A percentile compares a stretch with the other conserved stretches of the same genome.
phyloP scores from a whole-genome alignment of 2,113 vertebrate species.

The Pachyramphus minor region DNA sequence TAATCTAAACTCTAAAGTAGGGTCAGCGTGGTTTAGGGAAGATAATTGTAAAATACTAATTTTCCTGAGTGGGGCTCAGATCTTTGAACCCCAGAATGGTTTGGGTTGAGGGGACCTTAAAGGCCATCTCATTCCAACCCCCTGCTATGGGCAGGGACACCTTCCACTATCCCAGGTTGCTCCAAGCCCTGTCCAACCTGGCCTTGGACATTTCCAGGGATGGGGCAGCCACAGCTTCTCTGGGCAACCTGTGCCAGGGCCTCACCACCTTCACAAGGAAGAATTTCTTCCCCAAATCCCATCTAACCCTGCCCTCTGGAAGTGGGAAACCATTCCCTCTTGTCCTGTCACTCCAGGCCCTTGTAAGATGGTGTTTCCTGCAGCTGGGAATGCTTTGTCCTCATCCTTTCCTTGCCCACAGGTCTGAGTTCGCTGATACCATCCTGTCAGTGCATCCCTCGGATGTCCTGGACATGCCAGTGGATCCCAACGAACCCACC shows the following conservation, averaged over 20 bases:
- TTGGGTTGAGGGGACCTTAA: neutral
- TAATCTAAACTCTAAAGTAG: neutral
- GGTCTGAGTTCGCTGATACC: slow-evolving; percentile 85
- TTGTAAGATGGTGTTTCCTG: neutral
- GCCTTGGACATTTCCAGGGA: neutral
- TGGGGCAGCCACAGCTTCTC: neutral
- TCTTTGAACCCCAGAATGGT: neutral
- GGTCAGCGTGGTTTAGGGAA: neutral
- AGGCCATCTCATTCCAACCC: neutral
- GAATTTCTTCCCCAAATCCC: neutral
- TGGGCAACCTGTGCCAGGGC: neutral
- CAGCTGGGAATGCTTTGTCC: neutral
- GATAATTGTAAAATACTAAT: neutral
- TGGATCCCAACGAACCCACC: slow-evolving; percentile 96
- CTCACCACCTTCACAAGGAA: neutral
- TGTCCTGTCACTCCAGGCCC: neutral
- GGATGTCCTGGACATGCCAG: slow-evolving; percentile 97
- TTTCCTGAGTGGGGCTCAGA: neutral
- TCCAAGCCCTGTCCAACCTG: neutral
- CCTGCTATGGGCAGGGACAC: neutral
- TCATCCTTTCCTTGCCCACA: slow-evolving; percentile 15
- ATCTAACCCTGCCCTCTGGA: neutral
- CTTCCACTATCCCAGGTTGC: neutral
- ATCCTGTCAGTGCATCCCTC: slow-evolving; percentile 93
- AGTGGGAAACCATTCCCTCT: neutral